Evolutionary conservation across 2,797 vertebrate genomes (phyloP).

Genomic region (Mormyrus hasselquistii): DNA sequence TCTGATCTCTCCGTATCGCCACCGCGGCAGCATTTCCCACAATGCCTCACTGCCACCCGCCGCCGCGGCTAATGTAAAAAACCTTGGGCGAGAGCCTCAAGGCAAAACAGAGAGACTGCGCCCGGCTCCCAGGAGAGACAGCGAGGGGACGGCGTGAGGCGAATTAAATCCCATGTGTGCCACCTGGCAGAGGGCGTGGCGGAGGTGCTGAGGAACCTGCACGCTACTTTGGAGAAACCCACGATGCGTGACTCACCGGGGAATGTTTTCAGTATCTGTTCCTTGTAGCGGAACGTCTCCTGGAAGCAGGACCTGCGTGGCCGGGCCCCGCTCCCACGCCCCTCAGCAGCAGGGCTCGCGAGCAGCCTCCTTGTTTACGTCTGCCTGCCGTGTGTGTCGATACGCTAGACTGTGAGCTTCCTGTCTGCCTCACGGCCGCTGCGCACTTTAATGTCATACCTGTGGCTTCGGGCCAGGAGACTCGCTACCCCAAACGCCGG

Average conservation of each 20-base stretch:
- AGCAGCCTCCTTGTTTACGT: neutral
- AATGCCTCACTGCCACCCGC: neutral
- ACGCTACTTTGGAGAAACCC: neutral
- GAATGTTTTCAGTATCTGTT: neutral
- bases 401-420: neutral
- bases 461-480: neutral
- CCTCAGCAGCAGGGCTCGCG: neutral
- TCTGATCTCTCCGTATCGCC: neutral
- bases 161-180: neutral
- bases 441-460: neutral
- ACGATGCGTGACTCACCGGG: neutral
- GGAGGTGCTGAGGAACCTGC: neutral
- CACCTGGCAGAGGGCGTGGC: neutral
- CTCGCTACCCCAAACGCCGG: neutral
- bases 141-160: neutral
- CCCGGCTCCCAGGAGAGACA: neutral
- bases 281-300: constrained; percentile 6
- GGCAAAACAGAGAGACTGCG: neutral
- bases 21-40: neutral
- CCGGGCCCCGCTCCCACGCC: neutral
- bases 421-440: neutral
- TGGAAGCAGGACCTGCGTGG: neutral
- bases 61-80: neutral
- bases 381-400: neutral
- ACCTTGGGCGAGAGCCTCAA: no score